Evolutionary conservation across 30 jellyfish, hydroid and myxozoan species (phyloP), one percentile per base, ranked within the genome.

Genomic region (Chironex yamaguchii): DNA sequence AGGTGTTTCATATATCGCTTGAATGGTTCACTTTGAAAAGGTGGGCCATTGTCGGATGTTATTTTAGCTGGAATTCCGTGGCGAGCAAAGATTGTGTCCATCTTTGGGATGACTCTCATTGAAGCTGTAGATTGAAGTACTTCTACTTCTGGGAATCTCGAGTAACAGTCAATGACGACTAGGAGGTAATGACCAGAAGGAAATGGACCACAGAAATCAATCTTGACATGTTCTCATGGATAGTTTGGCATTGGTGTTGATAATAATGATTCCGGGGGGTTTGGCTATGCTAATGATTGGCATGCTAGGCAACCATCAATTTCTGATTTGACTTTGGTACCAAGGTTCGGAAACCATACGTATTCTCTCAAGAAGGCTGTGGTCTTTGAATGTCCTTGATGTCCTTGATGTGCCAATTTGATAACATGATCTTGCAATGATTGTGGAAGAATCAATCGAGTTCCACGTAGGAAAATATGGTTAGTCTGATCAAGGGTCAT

Each of bases 41-140:
- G 90, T 58, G 90, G 90, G 27, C 84, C 90, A 48, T 64, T 79
- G 36, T 58, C 90, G 26, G 81, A 29, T 29, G 20, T 74, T n/a
- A 74, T 2, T n/a, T 36, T 42, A 53, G 21, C 50, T 13, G 71
- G 54, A 4, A 0, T 36, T 25, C 87, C 83, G 48, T 70, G 83
- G 3, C 29, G 26, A 12, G 83, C 83, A 33, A 70, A 70, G 25
- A 70, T 70, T 21, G 31, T 1, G 29, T 70, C 71, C 34, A 71
- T 34, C 85, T 71, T 74, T 48, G 87, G 87, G 49, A 74, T 74
- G 3, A 36, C 87, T 74, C 49, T 36, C 17, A 17, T 42, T 6
- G 58, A 9, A 17, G 58, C 17, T 42, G 58, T 42, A 6, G 58
- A 42, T 42, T 42, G 9, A 6, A 42, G 58, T 21, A 71, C 35